A percentile compares a stretch with the other conserved stretches of the same genome.
These are phyloP conservation scores for Leptopterna dolabrata DNA, from an alignment of 2,888 invertebrate species.

Conservation along the genomic window DNA sequence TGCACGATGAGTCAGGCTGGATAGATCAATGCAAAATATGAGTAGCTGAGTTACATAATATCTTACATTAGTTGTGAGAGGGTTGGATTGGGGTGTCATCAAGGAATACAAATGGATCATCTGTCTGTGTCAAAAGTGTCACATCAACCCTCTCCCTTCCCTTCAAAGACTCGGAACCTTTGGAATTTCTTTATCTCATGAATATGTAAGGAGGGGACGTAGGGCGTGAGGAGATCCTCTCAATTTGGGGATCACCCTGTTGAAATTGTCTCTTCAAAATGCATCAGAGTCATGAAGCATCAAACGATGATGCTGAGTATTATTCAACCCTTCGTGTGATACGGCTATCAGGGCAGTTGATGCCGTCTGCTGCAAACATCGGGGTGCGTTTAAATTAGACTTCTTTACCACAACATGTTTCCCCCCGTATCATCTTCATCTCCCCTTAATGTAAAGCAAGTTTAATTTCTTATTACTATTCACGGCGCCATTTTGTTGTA, in stretches of 20 bases:
- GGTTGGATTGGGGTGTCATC: background rate
- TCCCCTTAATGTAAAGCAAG: background rate
- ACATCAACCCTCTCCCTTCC: conserved; percentile 1
- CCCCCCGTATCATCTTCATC: background rate
- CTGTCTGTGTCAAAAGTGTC: conserved; percentile 40
- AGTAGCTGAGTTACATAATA: conserved; percentile 14
- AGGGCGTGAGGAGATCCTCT: background rate
- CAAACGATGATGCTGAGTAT: conserved; percentile 33
- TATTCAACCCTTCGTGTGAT: background rate
- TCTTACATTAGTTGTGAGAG: conserved; percentile 15
- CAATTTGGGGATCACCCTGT: conserved; percentile 19
- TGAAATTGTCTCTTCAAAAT: conserved; percentile 39
- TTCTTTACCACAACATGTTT: background rate
- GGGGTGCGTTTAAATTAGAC: background rate
- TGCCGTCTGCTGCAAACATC: background rate
- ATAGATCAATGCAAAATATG: background rate
- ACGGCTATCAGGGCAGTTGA: background rate
- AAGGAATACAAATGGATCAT: conserved; percentile 45
- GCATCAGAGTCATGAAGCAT: conserved; percentile 28
- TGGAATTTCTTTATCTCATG: conserved; percentile 36
- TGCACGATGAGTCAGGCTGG: background rate
- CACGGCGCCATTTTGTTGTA: background rate
- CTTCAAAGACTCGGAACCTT: conserved; percentile 17
- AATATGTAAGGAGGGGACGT: conserved; percentile 18
- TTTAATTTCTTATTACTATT: background rate